phyloP scores from a whole-genome alignment of 2,113 vertebrate genomes.

The Salvelinus fontinalis region DNA sequence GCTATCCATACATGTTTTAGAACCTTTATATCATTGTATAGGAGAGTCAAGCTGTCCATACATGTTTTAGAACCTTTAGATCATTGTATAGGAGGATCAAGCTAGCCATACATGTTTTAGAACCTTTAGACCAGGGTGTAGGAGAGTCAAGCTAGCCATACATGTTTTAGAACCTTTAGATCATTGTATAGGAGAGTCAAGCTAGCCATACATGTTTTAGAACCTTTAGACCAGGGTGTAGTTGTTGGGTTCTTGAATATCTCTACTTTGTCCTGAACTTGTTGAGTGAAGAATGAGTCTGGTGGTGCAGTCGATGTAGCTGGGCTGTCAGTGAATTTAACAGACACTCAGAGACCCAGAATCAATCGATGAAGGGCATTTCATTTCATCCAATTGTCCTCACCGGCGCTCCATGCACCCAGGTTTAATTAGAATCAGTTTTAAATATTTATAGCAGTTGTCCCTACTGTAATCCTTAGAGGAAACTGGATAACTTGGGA shows the following conservation, averaged over 20 bases:
- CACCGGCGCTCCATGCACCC: slow-evolving; percentile 55
- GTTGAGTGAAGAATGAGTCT: slow-evolving; percentile 43
- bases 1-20: background rate
- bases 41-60: too few relatives aligned
- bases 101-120: background rate
- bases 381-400: slow-evolving; percentile 59
- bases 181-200: slow-evolving; percentile 17
- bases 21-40: too few relatives aligned
- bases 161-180: too few relatives aligned
- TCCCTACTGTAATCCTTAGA: slow-evolving; percentile 66
- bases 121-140: too few relatives aligned
- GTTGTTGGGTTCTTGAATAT: too few relatives aligned
- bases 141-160: background rate
- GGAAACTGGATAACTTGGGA: slow-evolving; percentile 69
- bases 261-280: background rate
- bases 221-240: too few relatives aligned
- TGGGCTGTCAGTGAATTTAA: slow-evolving; percentile 22
- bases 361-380: slow-evolving; percentile 50
- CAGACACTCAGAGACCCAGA: slow-evolving; percentile 27
- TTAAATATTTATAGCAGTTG: slow-evolving; percentile 77
- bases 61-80: too few relatives aligned
- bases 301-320: slow-evolving; percentile 32
- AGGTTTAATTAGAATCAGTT: slow-evolving; percentile 77
- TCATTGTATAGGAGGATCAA: too few relatives aligned
- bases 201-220: slow-evolving; percentile 44